Percentiles rank a stretch among this genome's conserved stretches.
Conservation (phyloP, 2,797 vertebrate genomes). For the Gobionotothen gibberifrons region DNA sequence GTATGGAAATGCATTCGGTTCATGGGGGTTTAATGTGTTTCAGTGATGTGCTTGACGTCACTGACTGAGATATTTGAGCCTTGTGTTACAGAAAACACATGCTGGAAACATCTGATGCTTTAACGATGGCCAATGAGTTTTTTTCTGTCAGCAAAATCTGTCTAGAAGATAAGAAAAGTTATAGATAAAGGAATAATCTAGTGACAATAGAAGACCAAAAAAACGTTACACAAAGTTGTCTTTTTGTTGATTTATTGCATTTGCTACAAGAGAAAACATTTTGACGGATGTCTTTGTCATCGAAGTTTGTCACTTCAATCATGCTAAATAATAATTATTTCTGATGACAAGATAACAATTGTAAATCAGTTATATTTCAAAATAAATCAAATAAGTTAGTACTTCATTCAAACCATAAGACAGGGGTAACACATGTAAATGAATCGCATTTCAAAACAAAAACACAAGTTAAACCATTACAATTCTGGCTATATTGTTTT, state of each 20-base stretch:
- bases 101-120: conserved; percentile 22
- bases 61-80: conserved; percentile 35
- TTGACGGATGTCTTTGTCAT: conserved; percentile 26
- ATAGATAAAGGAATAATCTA: neutral
- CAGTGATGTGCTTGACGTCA: conserved; percentile 11
- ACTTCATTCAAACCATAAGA: neutral
- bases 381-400: conserved; percentile 28
- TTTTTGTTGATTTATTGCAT: conserved; percentile 58
- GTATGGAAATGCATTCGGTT: conserved; percentile 42
- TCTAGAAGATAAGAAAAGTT: neutral
- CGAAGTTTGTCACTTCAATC: conserved; percentile 17
- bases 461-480: too few species aligned
- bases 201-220: conserved; percentile 10
- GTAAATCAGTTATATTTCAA: conserved; percentile 16
- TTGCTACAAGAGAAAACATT: conserved; percentile 3
- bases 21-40: conserved; percentile 20
- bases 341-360: conserved; percentile 11
- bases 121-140: neutral
- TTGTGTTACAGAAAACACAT: conserved; percentile 28
- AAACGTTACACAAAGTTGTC: neutral
- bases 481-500: neutral
- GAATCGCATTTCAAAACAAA: too few species aligned
- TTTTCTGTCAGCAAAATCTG: neutral
- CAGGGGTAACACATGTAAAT: too few species aligned
- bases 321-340: conserved; percentile 3